phyloP scores from a whole-genome alignment of 2,888 invertebrate genomes.

The Callosobruchus maculatus region DNA sequence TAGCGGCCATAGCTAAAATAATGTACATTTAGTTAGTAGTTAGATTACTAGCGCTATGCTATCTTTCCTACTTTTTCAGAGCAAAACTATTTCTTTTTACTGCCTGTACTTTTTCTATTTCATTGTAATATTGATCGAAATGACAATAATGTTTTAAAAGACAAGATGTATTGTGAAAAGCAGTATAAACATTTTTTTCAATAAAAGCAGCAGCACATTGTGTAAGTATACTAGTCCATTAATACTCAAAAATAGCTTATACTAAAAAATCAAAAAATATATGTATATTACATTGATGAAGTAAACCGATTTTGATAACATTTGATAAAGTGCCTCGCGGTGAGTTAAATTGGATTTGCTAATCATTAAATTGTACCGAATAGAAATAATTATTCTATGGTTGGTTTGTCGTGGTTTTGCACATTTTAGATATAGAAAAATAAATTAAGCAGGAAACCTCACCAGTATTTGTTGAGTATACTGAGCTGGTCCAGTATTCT shows the following conservation, averaged over 20 bases:
- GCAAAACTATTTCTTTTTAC: conserved; percentile 15
- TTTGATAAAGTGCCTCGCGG: conserved; percentile 6
- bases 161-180: conserved; percentile 7
- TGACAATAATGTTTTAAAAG: conserved; percentile 23
- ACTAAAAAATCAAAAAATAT: conserved; percentile 13
- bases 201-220: conserved; percentile 9
- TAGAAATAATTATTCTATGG: too few relatives aligned
- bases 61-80: conserved; percentile 4
- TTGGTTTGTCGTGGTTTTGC: too few relatives aligned
- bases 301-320: conserved; percentile 13
- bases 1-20: not conserved
- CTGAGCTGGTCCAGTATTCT: too few relatives aligned
- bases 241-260: conserved; percentile 23
- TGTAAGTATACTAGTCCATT: conserved; percentile 22
- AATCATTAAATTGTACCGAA: too few relatives aligned
- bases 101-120: conserved; percentile 11
- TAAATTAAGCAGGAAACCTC: too few relatives aligned
- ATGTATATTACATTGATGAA: conserved; percentile 4
- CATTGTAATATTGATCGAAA: conserved; percentile 4
- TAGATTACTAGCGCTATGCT: not conserved
- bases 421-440: too few relatives aligned
- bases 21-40: not conserved
- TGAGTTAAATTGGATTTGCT: not conserved
- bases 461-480: too few relatives aligned
- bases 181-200: conserved; percentile 6